phyloP scores from a whole-genome alignment of 2,113 vertebrate species.

The Cynocephalus volans region DNA sequence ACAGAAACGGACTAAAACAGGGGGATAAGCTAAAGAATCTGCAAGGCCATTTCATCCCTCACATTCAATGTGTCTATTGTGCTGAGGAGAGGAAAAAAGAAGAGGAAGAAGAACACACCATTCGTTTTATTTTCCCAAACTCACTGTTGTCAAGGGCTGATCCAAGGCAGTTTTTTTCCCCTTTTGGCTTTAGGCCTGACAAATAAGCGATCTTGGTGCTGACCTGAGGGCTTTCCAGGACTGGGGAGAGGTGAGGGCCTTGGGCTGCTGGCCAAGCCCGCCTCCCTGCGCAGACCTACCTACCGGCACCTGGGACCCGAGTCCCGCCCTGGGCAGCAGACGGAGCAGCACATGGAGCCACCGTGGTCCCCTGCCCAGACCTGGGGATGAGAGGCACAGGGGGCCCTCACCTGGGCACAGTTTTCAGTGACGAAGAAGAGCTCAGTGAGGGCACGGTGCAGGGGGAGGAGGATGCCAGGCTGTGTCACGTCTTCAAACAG shows the following conservation, averaged over 20 bases:
- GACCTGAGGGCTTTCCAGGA: neutral
- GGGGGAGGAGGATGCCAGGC: constrained; percentile 94
- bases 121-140: constrained; percentile 64
- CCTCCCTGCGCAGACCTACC: neutral
- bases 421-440: constrained; percentile 97
- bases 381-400: neutral
- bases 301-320: neutral
- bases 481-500: constrained; percentile 92
- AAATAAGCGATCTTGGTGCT: neutral
- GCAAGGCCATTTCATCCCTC: constrained; percentile 67
- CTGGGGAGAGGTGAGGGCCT: neutral
- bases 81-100: neutral
- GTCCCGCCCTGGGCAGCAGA: neutral
- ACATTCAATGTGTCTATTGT: constrained; percentile 66
- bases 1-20: neutral
- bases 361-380: neutral
- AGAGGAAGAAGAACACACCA: constrained; percentile 34
- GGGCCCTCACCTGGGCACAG: constrained; percentile 93
- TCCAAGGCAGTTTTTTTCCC: neutral
- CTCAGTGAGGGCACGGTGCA: constrained; percentile 97
- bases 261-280: neutral
- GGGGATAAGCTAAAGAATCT: neutral
- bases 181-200: constrained; percentile 62
- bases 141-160: constrained; percentile 47
- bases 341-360: neutral